Base-by-base conservation (phyloP, 1,140 invertebrate species). In the Armadillidium nasatum region DNA sequence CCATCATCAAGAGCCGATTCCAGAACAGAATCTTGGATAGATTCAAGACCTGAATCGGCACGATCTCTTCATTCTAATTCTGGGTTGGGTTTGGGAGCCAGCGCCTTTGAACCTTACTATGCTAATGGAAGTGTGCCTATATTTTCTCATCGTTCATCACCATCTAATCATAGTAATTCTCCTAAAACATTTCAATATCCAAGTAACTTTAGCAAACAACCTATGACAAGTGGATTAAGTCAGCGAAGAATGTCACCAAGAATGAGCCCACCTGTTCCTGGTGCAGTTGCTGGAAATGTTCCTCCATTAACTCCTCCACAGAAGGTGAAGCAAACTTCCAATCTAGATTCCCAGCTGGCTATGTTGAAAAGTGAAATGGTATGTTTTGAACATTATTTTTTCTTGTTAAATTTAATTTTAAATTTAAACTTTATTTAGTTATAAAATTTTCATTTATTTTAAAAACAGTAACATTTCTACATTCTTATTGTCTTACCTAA, bases 291-390 rank as follows among this genome's bases (percentile, higher is more conserved):
- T 66, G 78, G 78, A 11, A 73, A 73, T 22, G 76, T 71, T 22
- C 78, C 74, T 4, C 54, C 74, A 67, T 23, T 79, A 22, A 82
- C 74, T 66, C 78, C 77, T 33, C 74, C 75, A 15, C 78, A 78
- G 68, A 60, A 60, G 19, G 11, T 60, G 50, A 60, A 19, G 7
- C 72, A 78, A 66, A 70, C 77, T 0, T 82, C 79, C 44, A 81
- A 78, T 11, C 69, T 84, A 15, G 83, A 84, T 79, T 81, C 81
- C 6, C 83, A 84, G 67, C 75, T 84, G 46, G 83, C 82, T 66
- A 75, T 82, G 22, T 73, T 84, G 7, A 79, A 82, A 43, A 83
- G 82, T 76, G 83, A 84, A 82, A 84, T 84, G 83, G 83, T 84
- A 67, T 78, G 75, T 60, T 60, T 15, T 33, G 33, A 3, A 33